These are phyloP conservation scores for Sebastes steindachneri DNA, from an alignment of 2,797 vertebrate genomes.

Conservation along the genomic window DNA sequence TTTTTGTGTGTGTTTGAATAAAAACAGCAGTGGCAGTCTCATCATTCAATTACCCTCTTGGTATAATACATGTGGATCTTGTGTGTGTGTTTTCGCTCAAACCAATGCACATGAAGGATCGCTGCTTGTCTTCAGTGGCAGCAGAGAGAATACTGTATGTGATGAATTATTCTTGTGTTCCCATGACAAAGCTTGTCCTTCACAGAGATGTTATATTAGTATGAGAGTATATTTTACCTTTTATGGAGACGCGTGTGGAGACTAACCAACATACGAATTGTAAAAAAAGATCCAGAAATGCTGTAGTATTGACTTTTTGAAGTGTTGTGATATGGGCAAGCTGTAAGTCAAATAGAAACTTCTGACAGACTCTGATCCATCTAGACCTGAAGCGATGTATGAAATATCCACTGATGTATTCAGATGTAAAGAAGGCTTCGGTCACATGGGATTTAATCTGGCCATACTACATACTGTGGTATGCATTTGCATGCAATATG, in stretches of 20 bases:
- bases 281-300: not conserved
- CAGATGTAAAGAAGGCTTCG: not conserved
- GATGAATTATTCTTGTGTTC: constrained; percentile 38
- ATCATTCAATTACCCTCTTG: not conserved
- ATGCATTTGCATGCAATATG: too few relatives aligned
- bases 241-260: not conserved
- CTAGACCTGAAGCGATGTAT: not conserved
- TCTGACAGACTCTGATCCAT: not conserved
- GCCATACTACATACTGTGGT: not conserved
- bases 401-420: not conserved
- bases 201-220: not conserved
- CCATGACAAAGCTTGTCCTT: constrained; percentile 28
- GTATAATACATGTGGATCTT: not conserved
- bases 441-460: not conserved
- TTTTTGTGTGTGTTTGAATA: not conserved
- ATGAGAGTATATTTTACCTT: not conserved
- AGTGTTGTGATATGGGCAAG: not conserved
- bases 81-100: not conserved
- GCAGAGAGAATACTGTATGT: constrained; percentile 3
- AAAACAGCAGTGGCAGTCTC: not conserved
- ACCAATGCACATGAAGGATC: constrained; percentile 25
- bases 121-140: constrained; percentile 5
- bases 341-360: not conserved
- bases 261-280: not conserved
- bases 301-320: not conserved